A percentile compares a stretch with the other conserved stretches of the same genome.
These are phyloP conservation scores for Trogon melanurus DNA, from an alignment of 2,113 vertebrate species.

Conservation along the genomic window DNA sequence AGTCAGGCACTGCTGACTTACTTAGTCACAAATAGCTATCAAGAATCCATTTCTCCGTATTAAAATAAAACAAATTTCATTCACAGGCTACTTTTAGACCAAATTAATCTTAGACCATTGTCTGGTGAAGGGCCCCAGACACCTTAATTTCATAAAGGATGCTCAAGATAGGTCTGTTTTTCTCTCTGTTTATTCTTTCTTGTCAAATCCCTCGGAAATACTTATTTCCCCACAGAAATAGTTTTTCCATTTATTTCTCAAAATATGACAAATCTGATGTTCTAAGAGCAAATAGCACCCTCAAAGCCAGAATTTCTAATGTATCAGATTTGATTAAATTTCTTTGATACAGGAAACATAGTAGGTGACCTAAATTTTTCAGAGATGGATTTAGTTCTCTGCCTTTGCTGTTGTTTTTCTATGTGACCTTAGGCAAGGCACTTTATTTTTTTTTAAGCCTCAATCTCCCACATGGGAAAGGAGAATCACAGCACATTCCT, in stretches of 20 bases:
- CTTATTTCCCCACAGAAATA: background rate
- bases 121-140: background rate
- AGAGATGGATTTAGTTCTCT: background rate
- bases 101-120: background rate
- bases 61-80: background rate
- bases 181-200: background rate
- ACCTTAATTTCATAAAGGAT: background rate
- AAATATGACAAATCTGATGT: background rate
- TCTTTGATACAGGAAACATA: background rate
- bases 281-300: background rate
- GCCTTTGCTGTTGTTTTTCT: background rate
- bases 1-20: background rate
- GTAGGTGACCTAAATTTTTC: background rate
- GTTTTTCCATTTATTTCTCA: background rate
- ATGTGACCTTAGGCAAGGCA: background rate
- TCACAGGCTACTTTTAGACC: background rate
- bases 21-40: slow-evolving; percentile 16
- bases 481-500: background rate
- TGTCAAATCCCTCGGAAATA: background rate
- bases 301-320: background rate
- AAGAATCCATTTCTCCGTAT: slow-evolving; percentile 22
- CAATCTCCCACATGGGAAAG: rapidly evolving
- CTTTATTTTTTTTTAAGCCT: background rate
- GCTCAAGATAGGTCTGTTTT: background rate
- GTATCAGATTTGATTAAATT: background rate